Evolutionary conservation across 2,888 invertebrate genomes (phyloP).

Genomic region (Eupithecia subumbrata): DNA sequence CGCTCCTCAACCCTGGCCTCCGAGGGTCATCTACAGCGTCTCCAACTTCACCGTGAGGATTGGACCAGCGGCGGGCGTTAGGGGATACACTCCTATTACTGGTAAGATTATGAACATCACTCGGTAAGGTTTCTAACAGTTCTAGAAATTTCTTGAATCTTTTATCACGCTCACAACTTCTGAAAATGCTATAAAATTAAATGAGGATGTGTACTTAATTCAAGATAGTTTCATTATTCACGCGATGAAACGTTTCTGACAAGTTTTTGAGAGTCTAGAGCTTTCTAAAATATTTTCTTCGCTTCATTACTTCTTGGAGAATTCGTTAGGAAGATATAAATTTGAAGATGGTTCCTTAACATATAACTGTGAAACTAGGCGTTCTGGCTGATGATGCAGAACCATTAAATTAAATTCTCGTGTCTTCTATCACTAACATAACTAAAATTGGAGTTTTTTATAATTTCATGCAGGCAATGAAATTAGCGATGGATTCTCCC

Average conservation of each 20-base stretch:
- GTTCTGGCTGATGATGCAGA: neutral
- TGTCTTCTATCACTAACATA: neutral
- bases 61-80: conserved; percentile 92
- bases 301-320: neutral
- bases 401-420: neutral
- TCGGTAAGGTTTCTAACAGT: neutral
- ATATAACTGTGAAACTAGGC: too few species aligned
- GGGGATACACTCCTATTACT: conserved; percentile 92
- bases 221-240: neutral
- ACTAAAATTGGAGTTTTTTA: conserved; percentile 25
- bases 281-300: neutral
- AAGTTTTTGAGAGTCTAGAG: neutral
- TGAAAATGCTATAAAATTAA: neutral
- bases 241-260: too few species aligned
- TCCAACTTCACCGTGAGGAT: conserved; percentile 89
- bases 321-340: too few species aligned
- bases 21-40: conserved; percentile 85
- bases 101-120: conserved; percentile 68
- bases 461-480: conserved; percentile 76
- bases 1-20: conserved; percentile 88
- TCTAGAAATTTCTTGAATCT: neutral
- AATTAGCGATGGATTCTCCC: conserved; percentile 66
- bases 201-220: neutral
- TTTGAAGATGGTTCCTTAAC: too few species aligned
- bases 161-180: neutral